phyloP scores from a whole-genome alignment of 2,113 vertebrate species.

The Cyprinodon tularosa region DNA sequence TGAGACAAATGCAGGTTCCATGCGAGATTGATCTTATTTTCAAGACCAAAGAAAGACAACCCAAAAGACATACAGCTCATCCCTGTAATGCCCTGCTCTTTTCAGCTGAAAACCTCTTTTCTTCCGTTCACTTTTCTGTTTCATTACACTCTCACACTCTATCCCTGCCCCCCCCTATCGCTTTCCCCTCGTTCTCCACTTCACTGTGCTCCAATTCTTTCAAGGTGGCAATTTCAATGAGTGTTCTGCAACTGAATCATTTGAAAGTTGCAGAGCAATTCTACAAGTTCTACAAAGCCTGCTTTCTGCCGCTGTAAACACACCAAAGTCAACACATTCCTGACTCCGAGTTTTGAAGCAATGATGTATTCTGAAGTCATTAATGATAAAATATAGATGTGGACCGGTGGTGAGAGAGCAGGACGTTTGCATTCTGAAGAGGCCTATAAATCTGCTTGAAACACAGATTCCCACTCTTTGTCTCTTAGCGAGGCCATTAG shows the following conservation, averaged over 20 bases:
- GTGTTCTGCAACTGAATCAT: conserved; percentile 41
- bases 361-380: not conserved
- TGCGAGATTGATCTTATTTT: conserved; percentile 73
- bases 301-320: not conserved
- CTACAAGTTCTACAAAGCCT: conserved; percentile 26
- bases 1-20: conserved; percentile 74
- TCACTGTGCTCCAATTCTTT: conserved; percentile 37
- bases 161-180: conserved; percentile 4
- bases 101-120: conserved; percentile 53
- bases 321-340: not conserved
- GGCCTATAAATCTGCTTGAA: no score
- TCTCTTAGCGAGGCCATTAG: no score
- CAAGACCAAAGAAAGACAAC: conserved; percentile 50
- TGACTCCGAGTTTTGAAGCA: not conserved
- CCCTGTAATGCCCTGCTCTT: conserved; percentile 16
- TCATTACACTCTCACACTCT: conserved; percentile 55
- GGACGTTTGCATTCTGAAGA: no score
- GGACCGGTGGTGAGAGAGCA: no score
- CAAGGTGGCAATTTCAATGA: conserved; percentile 62
- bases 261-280: conserved; percentile 55
- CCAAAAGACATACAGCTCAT: conserved; percentile 5
- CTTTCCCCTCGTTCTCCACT: not conserved
- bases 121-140: conserved; percentile 61
- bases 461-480: no score
- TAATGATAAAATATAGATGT: no score